A percentile compares a stretch with the other conserved stretches of the same genome.
Conservation (phyloP, 1,140 invertebrate species). For the Macrocentrus cingulum region DNA sequence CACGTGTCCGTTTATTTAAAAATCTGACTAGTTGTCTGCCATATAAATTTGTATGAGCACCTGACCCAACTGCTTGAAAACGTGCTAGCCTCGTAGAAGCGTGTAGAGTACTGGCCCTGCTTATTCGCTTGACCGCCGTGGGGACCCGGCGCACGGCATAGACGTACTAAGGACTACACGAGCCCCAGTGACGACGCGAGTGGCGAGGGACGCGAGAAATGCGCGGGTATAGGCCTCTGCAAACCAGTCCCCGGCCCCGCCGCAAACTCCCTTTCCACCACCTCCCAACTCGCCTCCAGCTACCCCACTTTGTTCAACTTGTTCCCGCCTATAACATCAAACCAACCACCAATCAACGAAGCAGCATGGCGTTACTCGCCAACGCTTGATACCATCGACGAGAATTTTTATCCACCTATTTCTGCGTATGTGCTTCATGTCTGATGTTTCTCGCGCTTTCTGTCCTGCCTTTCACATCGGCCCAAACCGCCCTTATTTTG, state of each 20-base stretch:
- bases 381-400: slow-evolving; percentile 45
- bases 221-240: not conserved
- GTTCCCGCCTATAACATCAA: slow-evolving; percentile 35
- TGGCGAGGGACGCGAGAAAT: not conserved
- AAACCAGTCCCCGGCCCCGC: not conserved
- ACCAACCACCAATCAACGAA: slow-evolving; percentile 41
- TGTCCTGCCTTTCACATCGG: not conserved
- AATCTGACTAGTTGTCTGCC: no score
- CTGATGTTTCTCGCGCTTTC: slow-evolving; percentile 13
- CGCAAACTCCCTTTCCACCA: not conserved
- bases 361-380: slow-evolving; percentile 51
- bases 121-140: slow-evolving; percentile 37
- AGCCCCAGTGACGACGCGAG: slow-evolving; percentile 10
- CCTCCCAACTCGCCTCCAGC: not conserved
- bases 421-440: no score
- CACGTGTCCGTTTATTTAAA: no score
- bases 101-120: slow-evolving; percentile 49
- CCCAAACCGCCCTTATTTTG: no score
- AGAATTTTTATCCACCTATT: slow-evolving; percentile 28
- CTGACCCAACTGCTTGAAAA: no score
- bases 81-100: slow-evolving; percentile 50
- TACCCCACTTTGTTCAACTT: not conserved
- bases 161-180: slow-evolving; percentile 28
- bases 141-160: slow-evolving; percentile 39
- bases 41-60: no score